Percentiles rank a stretch among this genome's conserved stretches.
phyloP scores from a whole-genome alignment of 2,113 vertebrate species.

The Calyptomena viridis region DNA sequence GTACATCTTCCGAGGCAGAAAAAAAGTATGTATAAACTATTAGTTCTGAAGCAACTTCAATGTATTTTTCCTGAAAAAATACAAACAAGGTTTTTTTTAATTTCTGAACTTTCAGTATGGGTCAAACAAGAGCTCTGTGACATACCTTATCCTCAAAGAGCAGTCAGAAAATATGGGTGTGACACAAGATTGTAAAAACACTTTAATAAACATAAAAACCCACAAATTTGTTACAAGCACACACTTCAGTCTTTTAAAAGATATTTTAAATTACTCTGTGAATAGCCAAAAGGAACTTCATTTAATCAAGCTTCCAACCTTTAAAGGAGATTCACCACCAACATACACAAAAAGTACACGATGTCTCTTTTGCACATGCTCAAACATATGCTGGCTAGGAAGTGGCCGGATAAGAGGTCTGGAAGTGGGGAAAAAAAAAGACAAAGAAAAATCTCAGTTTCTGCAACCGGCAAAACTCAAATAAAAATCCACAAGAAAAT shows the following conservation, averaged over 20 bases:
- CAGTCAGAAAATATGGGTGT: not conserved
- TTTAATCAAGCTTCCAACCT: constrained; percentile 76
- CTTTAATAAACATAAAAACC: rapidly evolving
- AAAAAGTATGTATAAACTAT: constrained; percentile 98
- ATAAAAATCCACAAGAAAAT: not conserved
- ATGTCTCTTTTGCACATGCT: constrained; percentile 90
- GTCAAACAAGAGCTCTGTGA: not conserved
- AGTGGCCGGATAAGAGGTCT: constrained; percentile 92
- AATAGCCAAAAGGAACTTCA: not conserved
- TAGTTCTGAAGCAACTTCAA: constrained; percentile 92
- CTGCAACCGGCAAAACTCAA: not conserved
- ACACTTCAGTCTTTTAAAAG: not conserved
- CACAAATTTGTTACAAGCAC: not conserved
- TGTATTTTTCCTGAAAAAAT: constrained; percentile 90
- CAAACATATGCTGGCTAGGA: constrained; percentile 94
- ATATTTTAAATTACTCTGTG: not conserved
- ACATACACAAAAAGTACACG: constrained; percentile 91
- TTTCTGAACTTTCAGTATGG: not conserved
- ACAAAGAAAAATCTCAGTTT: not conserved
- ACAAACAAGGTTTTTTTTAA: constrained; percentile 3
- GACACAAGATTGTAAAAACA: not conserved
- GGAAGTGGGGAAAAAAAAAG: not conserved
- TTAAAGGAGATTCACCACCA: constrained; percentile 92
- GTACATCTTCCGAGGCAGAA: constrained; percentile 89
- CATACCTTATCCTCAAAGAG: not conserved